Percentiles rank a stretch among this genome's conserved stretches.
These are phyloP conservation scores for Acheta domesticus DNA, from an alignment of 2,888 invertebrate genomes.

Conservation along the genomic window DNA sequence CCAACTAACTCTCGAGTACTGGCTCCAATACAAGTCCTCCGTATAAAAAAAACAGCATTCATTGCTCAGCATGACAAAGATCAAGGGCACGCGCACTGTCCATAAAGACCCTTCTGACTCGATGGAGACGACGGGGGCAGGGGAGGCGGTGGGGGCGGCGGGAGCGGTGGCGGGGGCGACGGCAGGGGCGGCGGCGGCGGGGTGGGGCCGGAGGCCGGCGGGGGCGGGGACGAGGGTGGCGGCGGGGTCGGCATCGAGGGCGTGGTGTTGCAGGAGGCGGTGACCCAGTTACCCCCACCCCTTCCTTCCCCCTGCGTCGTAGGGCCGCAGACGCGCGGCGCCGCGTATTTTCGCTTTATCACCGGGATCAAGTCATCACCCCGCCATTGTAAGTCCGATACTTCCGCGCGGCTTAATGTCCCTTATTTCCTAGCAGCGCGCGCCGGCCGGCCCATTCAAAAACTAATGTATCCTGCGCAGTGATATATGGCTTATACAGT, in stretches of 20 bases:
- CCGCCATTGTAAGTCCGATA: slow-evolving; percentile 4
- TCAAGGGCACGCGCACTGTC: not conserved
- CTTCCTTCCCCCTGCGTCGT: not conserved
- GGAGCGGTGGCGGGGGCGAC: not conserved
- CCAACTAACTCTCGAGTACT: no score
- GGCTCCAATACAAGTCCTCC: not conserved
- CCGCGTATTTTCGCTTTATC: slow-evolving; percentile 7
- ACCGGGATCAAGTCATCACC: slow-evolving; percentile 18
- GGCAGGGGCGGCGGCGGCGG: not conserved
- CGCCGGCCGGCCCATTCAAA: slow-evolving; percentile 3
- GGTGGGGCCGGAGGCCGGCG: not conserved
- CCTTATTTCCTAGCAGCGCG: slow-evolving; percentile 1
- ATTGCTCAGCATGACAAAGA: not conserved
- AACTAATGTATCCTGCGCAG: slow-evolving; percentile 11
- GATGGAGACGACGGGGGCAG: not conserved
- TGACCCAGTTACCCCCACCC: not conserved
- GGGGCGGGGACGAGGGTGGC: not conserved
- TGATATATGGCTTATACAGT: slow-evolving; percentile 10
- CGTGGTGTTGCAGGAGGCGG: not conserved
- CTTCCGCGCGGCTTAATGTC: slow-evolving; percentile 7
- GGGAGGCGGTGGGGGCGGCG: not conserved
- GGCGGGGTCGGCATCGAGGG: not conserved
- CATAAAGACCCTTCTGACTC: not conserved
- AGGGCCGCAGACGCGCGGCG: not conserved
- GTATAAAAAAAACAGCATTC: not conserved